phyloP scores from a whole-genome alignment of 2,797 vertebrate species.

The Squalus acanthias region DNA sequence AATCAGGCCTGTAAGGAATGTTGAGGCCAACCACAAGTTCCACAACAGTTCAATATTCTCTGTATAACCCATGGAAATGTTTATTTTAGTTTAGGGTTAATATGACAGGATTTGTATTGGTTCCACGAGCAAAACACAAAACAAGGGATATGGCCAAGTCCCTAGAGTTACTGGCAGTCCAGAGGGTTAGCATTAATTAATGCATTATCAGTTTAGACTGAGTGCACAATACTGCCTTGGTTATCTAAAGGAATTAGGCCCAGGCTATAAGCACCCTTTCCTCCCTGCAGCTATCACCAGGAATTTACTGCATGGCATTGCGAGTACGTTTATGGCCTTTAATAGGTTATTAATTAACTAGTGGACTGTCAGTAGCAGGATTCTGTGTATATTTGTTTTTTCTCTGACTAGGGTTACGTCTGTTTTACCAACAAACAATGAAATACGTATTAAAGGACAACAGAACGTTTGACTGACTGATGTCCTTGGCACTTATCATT shows the following conservation, averaged over 20 bases:
- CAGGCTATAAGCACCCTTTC: neutral
- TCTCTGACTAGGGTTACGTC: neutral
- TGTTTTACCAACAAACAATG: neutral
- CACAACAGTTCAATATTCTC: neutral
- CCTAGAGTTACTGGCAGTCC: neutral
- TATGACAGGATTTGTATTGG: neutral
- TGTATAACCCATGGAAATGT: neutral
- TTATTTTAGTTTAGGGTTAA: neutral
- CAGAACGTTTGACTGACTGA: neutral
- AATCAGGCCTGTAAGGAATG: neutral
- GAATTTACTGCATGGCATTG: neutral
- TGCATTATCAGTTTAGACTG: neutral
- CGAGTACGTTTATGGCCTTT: neutral
- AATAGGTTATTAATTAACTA: neutral
- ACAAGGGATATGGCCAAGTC: neutral
- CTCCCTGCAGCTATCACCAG: neutral
- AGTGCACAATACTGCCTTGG: neutral
- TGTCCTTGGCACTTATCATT: neutral
- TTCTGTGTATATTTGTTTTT: neutral
- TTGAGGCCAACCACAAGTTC: neutral
- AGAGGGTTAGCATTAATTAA: neutral
- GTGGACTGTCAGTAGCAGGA: neutral
- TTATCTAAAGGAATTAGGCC: neutral
- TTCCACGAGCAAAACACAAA: neutral
- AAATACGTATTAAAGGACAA: neutral